Evolutionary conservation across 2,797 vertebrate genomes (phyloP), one percentile per base, ranked within the genome.

Genomic region (Dryobates pubescens): DNA sequence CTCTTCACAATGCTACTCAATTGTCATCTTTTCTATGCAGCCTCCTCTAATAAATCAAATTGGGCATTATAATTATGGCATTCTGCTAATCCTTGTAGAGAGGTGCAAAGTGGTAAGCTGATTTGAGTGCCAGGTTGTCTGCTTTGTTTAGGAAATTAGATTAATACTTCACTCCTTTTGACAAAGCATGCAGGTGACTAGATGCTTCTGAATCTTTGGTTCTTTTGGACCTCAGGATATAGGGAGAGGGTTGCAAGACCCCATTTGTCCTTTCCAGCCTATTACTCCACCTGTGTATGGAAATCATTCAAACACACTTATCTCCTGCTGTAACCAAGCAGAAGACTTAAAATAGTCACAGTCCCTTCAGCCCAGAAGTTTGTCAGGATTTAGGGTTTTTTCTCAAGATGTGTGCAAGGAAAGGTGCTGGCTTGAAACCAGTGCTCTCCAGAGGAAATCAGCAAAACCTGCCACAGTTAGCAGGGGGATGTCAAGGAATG

Each of bases 121-220:
- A 91, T 93, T 89, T 87, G 88, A 92, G 78, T 94, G 92, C 90
- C 91, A 95, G 92, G 94, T 96, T 96, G 91, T 95, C 94, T 94
- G 83, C 93, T 96, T 96, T 95, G 84, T 95, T 95, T 95, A 87
- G 90, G 90, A 92, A 96, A 96, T 93, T 79, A 95, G 83, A 87
- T 92, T 92, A 95, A 76, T 90, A 64, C 70, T 89, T 93, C 94
- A 58, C n/a, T 95, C 24, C 59, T 75, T 95, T 70, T 80, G 86
- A 93, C 90, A 87, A 83, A 95, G 89, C 76, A 47, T 73, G 81
- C 78, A 78, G 30, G 73, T 92, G 89, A 43, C 32, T 58, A 1
- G 78, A 62, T 88, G 59, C 56, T 91, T 41, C 83, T 51, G 56
- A 73, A 34, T 88, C 65, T 80, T 91, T 74, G 68, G 68, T 63